These are phyloP conservation scores for Coleophora deauratella DNA, from an alignment of 2,888 invertebrate genomes.

Conservation along the genomic window DNA sequence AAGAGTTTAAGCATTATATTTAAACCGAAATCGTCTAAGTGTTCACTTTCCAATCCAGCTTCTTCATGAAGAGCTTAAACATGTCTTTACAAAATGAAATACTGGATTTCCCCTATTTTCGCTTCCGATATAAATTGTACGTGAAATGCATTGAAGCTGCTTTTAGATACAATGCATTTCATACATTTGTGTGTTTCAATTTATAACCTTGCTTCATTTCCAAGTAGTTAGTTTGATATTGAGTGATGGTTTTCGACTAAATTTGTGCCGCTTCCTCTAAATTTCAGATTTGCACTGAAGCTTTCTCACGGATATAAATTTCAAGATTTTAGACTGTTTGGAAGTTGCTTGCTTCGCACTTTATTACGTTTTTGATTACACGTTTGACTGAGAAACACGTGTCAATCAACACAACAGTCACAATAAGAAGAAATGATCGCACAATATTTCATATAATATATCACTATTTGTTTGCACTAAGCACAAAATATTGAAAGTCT, in stretches of 20 bases:
- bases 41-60: too few species aligned
- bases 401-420: too few species aligned
- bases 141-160: constrained; percentile 38
- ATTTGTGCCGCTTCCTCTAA: constrained; percentile 56
- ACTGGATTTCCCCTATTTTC: constrained; percentile 28
- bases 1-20: too few species aligned
- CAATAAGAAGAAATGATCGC: too few species aligned
- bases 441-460: too few species aligned
- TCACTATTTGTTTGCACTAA: not conserved
- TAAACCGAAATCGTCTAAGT: too few species aligned
- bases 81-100: constrained; percentile 20
- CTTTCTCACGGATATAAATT: constrained; percentile 33
- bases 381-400: too few species aligned
- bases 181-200: constrained; percentile 36
- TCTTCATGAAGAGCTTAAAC: too few species aligned
- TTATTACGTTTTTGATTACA: constrained; percentile 11
- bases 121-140: constrained; percentile 44
- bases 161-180: constrained; percentile 31
- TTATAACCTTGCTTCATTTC: constrained; percentile 65
- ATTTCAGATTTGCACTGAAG: constrained; percentile 44
- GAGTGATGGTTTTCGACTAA: constrained; percentile 63
- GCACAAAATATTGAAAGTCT: constrained; percentile 23
- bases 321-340: constrained; percentile 16
- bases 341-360: constrained; percentile 28
- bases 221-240: constrained; percentile 63